Percentiles rank a stretch among this genome's conserved stretches.
Evolutionary conservation across 2,113 vertebrate species (phyloP).

Genomic region (Brachyistius frenatus): DNA sequence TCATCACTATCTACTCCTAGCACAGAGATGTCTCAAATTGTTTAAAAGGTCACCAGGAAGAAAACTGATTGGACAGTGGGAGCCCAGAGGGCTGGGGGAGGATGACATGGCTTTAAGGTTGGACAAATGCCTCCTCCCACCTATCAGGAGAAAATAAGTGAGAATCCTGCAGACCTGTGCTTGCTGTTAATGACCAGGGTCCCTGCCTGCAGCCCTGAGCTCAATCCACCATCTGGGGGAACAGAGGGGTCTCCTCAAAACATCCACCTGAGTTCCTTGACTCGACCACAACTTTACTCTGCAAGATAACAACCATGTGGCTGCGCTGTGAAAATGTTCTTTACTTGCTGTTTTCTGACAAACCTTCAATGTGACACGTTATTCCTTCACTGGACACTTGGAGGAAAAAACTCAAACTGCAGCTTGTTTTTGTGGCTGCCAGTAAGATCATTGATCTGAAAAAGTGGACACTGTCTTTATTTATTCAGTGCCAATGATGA

Average conservation of each 20-base stretch:
- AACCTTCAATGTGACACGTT: background rate
- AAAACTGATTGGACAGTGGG: background rate
- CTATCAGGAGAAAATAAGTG: background rate
- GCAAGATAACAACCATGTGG: background rate
- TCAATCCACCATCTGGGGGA: background rate
- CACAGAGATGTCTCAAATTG: background rate
- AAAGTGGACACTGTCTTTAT: background rate
- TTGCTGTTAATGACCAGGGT: background rate
- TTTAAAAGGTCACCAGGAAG: background rate
- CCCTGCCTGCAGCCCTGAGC: constrained; percentile 16
- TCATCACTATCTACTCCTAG: constrained; percentile 97
- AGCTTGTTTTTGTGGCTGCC: background rate
- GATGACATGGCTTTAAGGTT: background rate
- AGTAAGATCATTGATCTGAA: background rate
- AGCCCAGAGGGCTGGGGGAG: background rate
- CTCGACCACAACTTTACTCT: background rate
- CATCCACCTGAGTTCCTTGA: background rate
- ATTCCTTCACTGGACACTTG: background rate
- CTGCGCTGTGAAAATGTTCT: background rate
- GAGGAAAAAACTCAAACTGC: background rate
- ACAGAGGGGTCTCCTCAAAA: background rate
- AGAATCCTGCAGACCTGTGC: background rate
- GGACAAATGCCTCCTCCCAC: background rate
- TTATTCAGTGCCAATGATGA: constrained; percentile 18
- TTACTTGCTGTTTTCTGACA: background rate